phyloP scores from a whole-genome alignment of 2,797 vertebrate species.

The Notolepis coatsorum region DNA sequence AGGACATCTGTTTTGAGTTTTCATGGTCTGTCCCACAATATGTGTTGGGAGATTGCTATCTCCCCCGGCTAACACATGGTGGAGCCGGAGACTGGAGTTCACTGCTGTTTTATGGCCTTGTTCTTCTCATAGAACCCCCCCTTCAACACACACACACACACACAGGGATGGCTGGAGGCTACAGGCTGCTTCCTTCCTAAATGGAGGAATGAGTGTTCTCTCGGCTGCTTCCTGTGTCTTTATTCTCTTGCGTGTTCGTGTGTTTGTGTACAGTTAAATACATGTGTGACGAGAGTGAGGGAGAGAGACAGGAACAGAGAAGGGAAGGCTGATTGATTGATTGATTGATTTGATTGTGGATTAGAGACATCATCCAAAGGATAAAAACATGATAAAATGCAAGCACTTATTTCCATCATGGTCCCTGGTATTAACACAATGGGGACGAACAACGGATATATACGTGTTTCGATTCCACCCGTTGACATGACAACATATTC shows the following conservation, averaged over 20 bases:
- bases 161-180: conserved; percentile 19
- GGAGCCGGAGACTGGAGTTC: conserved; percentile 6
- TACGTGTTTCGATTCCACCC: too few relatives aligned
- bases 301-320: neutral
- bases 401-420: too few relatives aligned
- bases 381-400: too few relatives aligned
- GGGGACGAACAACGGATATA: too few relatives aligned
- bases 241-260: neutral
- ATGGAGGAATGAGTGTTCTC: conserved; percentile 10
- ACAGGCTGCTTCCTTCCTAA: conserved; percentile 37
- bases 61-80: conserved; percentile 22
- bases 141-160: conserved; percentile 9
- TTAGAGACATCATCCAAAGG: too few relatives aligned
- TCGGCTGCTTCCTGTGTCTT: neutral
- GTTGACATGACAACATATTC: too few relatives aligned
- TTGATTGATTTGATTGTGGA: too few relatives aligned
- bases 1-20: conserved; percentile 19
- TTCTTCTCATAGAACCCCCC: conserved; percentile 31
- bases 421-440: too few relatives aligned
- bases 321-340: neutral
- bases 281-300: neutral
- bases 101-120: conserved; percentile 52
- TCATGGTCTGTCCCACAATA: neutral
- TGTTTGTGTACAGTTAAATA: neutral
- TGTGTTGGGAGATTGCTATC: conserved; percentile 15